Conservation (phyloP, 2,113 vertebrate genomes). For the Procavia capensis region DNA sequence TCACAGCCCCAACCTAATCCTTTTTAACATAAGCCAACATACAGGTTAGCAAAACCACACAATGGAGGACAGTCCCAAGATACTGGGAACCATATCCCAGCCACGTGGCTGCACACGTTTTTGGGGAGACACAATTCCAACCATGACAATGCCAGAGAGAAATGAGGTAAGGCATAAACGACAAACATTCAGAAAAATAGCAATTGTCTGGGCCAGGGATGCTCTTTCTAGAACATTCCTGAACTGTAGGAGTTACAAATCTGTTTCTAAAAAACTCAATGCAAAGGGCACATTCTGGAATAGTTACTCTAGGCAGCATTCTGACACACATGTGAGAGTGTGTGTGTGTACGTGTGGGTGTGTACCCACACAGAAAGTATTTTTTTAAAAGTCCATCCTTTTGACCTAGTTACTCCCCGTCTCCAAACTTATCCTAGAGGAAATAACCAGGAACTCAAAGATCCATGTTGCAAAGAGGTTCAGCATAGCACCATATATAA, state of each 20-base stretch:
- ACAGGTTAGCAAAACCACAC: too few species aligned
- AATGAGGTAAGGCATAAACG: neutral
- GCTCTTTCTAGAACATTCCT: neutral
- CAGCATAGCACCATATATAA: neutral
- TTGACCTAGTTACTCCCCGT: neutral
- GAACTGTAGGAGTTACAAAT: neutral
- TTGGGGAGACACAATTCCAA: too few species aligned
- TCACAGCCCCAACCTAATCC: too few species aligned
- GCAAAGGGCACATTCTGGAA: neutral
- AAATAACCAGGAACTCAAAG: neutral
- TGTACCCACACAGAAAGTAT: neutral
- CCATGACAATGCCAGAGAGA: too few species aligned
- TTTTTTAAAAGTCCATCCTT: neutral
- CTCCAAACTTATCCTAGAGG: neutral
- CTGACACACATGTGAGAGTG: neutral
- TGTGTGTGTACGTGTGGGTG: neutral
- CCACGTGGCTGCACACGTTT: too few species aligned
- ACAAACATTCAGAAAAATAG: neutral
- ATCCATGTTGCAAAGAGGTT: neutral
- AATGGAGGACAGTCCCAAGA: too few species aligned
- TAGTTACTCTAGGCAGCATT: neutral
- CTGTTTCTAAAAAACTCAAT: constrained; percentile 9
- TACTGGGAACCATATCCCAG: too few species aligned
- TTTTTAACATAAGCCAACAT: too few species aligned
- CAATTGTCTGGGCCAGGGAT: neutral